Evolutionary conservation across 2,113 vertebrate genomes (phyloP), one percentile per base, ranked within the genome.

Genomic region (Orientallactaga bullata): DNA sequence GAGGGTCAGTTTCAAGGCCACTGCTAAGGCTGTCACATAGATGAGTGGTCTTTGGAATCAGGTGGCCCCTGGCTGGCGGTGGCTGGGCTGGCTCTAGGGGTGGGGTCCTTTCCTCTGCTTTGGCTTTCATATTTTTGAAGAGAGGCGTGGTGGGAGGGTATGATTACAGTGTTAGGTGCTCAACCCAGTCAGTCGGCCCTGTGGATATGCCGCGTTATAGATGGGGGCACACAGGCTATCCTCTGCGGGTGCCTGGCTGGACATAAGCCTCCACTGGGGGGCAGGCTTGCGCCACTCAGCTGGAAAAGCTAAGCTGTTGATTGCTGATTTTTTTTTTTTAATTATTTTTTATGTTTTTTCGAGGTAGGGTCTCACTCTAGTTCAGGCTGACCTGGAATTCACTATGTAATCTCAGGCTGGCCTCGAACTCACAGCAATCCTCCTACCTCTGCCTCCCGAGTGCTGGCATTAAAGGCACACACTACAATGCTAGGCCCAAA

Each of bases 221-320:
- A 17, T n/a, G 32, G 32, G 15, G 68, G n/a, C 68, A 61, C 16
- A 28, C 66, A 68, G 37, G 35, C 7, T 1, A 2, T 3, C 20
- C 11, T 78, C 35, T 12, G 71, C 28, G 32, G 32, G 35, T 0
- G 0, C 32, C 39, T 1, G 1, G 61, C 24, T 7, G 39, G 72
- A 60, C 20, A 51, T 17, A 0, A 76, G 58, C 2, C 0, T 78
- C 94, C 97, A 72, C 61, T 51, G 65, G 96, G 84, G 89, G 95
- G 95, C 87, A 1, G 30, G 37, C 4, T 3, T 1, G 80, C 37
- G 17, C 89, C 72, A 51, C 94, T 60, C 84, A 61, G 1, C 1
- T 2, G 17, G 65, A 10, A 21, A 20, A 8, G 30, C 9, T 20
- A 2, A 32, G 16, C n/a, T 5, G 55, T n/a, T n/a, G n/a, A n/a